Evolutionary conservation across 1,140 invertebrate genomes (phyloP).

Genomic region (Brevipalpus yothersi): DNA sequence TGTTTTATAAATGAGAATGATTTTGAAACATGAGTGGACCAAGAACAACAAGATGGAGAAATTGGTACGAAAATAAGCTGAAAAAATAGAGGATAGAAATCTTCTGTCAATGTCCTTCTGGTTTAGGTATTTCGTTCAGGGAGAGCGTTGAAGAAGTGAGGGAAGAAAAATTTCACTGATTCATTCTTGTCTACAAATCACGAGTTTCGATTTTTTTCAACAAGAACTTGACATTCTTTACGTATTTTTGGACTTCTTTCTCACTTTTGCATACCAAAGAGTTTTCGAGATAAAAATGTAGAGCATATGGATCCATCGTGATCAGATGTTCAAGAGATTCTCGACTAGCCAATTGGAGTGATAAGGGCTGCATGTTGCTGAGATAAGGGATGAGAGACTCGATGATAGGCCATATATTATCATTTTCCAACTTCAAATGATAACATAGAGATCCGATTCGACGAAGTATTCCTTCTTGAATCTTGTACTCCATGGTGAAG

Average conservation of each 20-base stretch:
- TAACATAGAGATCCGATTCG: slow-evolving; percentile 1
- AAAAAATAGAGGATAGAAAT: no score
- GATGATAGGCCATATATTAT: slow-evolving; percentile 4
- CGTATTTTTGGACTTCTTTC: background rate
- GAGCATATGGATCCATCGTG: background rate
- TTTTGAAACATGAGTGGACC: no score
- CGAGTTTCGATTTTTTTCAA: background rate
- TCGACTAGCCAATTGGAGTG: background rate
- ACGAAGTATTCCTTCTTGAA: slow-evolving; percentile 3
- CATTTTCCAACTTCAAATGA: background rate
- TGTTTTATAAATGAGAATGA: no score
- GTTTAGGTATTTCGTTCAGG: no score
- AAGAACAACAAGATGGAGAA: no score
- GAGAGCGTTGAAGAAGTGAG: no score
- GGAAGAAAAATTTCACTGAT: no score
- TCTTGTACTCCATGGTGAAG: slow-evolving; percentile 3
- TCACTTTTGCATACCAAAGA: background rate
- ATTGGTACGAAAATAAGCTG: no score
- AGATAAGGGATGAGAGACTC: background rate
- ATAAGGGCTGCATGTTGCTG: background rate
- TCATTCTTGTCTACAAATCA: no score
- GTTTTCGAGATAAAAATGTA: background rate
- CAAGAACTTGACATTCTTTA: background rate
- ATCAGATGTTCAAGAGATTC: background rate
- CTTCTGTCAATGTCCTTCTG: no score